Evolutionary conservation across 2,113 vertebrate genomes (phyloP).

Genomic region (Struthio camelus): DNA sequence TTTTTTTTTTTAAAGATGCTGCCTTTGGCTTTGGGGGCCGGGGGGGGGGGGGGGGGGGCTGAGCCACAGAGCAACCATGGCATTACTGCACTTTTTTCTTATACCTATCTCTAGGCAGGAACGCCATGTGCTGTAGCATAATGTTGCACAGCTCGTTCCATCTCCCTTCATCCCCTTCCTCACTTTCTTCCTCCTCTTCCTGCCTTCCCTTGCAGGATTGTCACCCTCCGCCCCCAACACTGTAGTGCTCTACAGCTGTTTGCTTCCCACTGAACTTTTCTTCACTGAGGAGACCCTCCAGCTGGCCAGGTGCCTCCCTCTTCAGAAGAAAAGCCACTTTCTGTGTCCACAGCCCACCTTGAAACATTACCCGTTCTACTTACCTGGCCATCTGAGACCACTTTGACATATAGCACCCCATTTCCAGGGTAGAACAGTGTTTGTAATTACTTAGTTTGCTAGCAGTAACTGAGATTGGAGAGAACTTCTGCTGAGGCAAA

Average conservation of each 20-base stretch:
- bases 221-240: not conserved
- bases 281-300: not conserved
- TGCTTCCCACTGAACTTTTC: not conserved
- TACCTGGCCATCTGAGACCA: no score
- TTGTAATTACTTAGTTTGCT: not conserved
- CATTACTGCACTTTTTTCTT: not conserved
- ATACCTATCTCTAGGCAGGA: not conserved
- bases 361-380: not conserved
- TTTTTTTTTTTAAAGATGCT: not conserved
- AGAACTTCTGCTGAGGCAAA: not conserved
- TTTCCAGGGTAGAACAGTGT: not conserved
- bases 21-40: not conserved
- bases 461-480: not conserved
- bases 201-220: not conserved
- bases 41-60: no score
- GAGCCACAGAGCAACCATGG: not conserved
- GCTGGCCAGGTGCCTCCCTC: not conserved
- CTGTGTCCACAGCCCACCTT: not conserved
- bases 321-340: not conserved
- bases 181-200: not conserved
- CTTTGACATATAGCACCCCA: not conserved
- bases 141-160: not conserved
- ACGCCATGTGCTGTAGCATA: not conserved
- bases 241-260: not conserved
- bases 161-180: no score